phyloP scores from a whole-genome alignment of 2,888 invertebrate genomes.

The Epinotia brunnichana region DNA sequence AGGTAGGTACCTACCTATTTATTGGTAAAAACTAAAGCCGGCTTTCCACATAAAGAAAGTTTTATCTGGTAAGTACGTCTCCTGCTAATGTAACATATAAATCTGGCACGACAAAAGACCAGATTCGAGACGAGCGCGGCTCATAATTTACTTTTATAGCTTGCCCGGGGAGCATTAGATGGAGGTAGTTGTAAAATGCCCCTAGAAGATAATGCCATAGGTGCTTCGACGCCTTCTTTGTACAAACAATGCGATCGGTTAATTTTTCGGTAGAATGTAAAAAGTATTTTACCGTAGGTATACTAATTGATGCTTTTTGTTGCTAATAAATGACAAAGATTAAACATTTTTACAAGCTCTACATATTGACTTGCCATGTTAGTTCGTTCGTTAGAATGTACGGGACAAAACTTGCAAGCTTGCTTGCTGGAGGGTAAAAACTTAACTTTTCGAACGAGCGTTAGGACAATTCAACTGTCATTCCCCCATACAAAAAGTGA shows the following conservation, averaged over 20 bases:
- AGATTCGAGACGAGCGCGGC: constrained; percentile 40
- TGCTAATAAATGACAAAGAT: too few relatives aligned
- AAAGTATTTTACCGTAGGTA: too few relatives aligned
- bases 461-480: too few relatives aligned
- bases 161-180: constrained; percentile 37
- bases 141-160: constrained; percentile 47
- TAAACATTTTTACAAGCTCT: too few relatives aligned
- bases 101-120: constrained; percentile 45
- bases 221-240: constrained; percentile 17
- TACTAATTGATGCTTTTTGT: not conserved
- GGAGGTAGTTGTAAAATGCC: constrained; percentile 42
- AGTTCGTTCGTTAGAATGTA: too few relatives aligned
- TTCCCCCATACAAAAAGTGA: too few relatives aligned
- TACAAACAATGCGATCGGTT: constrained; percentile 7
- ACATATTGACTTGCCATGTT: too few relatives aligned
- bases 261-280: not conserved
- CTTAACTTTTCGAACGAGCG: too few relatives aligned
- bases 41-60: constrained; percentile 41
- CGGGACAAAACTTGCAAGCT: too few relatives aligned
- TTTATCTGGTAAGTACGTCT: constrained; percentile 40
- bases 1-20: not conserved
- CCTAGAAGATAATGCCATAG: constrained; percentile 35
- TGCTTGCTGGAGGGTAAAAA: too few relatives aligned
- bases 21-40: constrained; percentile 25
- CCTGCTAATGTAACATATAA: constrained; percentile 46